A percentile compares a stretch with the other conserved stretches of the same genome.
Evolutionary conservation across 2,113 vertebrate species (phyloP).

Genomic region (Eudorcas thomsonii): DNA sequence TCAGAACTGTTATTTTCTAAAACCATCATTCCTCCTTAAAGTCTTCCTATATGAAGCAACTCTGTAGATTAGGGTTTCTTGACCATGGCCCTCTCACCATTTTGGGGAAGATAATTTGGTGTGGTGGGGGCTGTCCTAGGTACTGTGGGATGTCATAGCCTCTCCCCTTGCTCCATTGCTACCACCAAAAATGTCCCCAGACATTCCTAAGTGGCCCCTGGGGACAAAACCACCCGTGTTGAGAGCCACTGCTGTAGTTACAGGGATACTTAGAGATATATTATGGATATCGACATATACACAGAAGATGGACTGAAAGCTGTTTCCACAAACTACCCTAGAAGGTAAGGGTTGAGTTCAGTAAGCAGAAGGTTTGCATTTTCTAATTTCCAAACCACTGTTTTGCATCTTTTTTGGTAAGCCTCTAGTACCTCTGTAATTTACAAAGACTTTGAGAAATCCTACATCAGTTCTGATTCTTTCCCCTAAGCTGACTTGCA

Average conservation of each 20-base stretch:
- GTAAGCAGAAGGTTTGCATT: neutral
- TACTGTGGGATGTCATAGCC: neutral
- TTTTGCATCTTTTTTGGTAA: slow-evolving; percentile 29
- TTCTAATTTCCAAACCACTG: slow-evolving; percentile 37
- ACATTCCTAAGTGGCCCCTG: neutral
- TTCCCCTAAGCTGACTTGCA: slow-evolving; percentile 3
- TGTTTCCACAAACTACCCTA: neutral
- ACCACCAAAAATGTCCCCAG: neutral
- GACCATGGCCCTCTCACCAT: neutral
- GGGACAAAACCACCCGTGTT: neutral
- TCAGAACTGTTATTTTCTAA: neutral
- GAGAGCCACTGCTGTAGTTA: neutral
- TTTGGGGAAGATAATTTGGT: neutral
- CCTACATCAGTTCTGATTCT: slow-evolving; percentile 22
- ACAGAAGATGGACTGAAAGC: neutral
- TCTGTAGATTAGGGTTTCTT: neutral
- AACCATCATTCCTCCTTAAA: neutral
- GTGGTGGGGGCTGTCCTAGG: neutral
- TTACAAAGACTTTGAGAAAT: slow-evolving; percentile 10
- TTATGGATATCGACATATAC: neutral
- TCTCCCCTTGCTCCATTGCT: neutral
- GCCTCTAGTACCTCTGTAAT: neutral
- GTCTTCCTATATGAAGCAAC: neutral
- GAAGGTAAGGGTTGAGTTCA: neutral
- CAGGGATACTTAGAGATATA: neutral